Evolutionary conservation across 2,888 invertebrate species (phyloP), one percentile per base, ranked within the genome.

Genomic region (Rhamphomyia laevipes): DNA sequence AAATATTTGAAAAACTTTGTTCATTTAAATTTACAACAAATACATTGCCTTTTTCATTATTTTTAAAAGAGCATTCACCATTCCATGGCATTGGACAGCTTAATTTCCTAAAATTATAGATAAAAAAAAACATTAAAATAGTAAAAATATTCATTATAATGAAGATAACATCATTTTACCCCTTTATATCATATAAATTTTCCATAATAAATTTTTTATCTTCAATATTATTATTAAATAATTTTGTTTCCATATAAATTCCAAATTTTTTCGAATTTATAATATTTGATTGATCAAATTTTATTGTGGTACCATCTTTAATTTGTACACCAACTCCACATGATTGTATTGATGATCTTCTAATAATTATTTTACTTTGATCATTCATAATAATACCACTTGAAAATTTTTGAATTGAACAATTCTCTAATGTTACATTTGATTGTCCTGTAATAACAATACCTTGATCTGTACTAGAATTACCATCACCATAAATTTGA

Each of bases 391-490:
- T 70, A 43, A 79, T 61, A 3, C 74, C 76, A n/a, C 73, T 73
- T 10, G 73, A 71, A 60, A 80, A 75, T 37, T 73, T 70, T 38
- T 64, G 65, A 30, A 80, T 68, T 15, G 67, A 58, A 45, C 76
- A 77, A 53, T 74, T 67, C 12, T 73, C 62, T 5, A 77, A 57
- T 27, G 68, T 60, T 4, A 79, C 53, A 51, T 68, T 55, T 1
- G 62, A 57, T 59, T 49, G 67, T 60, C 56, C 72, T 67, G 47
- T 70, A 61, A 57, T 74, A n/a, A 77, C 68, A 23, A 79, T 69
- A 18, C 76, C 78, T 57, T 76, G 72, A 57, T 74, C 74, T 2
- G 74, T 75, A 7, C 74, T 72, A 2, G 74, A 74, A 41, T 67
- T 64, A 37, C 70, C 71, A 57, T 74, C 68, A 2, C 75, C 75